phyloP scores from a whole-genome alignment of 2,888 invertebrate genomes.

The Xanthorhoe spadicearia region DNA sequence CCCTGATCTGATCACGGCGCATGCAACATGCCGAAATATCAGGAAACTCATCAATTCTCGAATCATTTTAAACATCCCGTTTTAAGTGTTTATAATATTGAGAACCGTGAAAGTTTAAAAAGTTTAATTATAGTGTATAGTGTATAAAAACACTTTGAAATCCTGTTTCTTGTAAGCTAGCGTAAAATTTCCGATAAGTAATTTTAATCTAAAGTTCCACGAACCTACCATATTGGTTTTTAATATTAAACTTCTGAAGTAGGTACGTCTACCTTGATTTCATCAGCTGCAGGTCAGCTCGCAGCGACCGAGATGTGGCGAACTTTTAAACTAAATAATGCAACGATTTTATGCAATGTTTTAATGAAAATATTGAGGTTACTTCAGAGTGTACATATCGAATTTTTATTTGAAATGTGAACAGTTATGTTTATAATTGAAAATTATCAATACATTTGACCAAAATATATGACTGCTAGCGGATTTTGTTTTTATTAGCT shows the following conservation, averaged over 20 bases:
- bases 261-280: conserved; percentile 27
- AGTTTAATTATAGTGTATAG: no score
- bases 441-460: neutral
- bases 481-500: no score
- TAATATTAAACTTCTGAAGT: conserved; percentile 40
- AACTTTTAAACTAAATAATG: conserved; percentile 22
- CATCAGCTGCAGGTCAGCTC: conserved; percentile 29
- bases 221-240: conserved; percentile 32
- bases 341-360: conserved; percentile 7
- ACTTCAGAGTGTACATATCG: no score
- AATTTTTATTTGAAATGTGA: no score
- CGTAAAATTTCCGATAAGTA: conserved; percentile 30
- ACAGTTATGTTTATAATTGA: no score
- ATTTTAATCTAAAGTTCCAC: conserved; percentile 42
- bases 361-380: neutral
- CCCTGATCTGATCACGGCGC: no score
- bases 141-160: conserved; percentile 8
- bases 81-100: no score
- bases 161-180: conserved; percentile 24
- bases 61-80: no score
- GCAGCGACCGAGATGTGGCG: conserved; percentile 15
- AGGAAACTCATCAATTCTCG: no score
- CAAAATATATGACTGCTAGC: no score
- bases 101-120: no score
- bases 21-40: no score